Percentiles rank a stretch among this genome's conserved stretches.
phyloP scores from a whole-genome alignment of 1,140 invertebrate species.

The Tribolium castaneum region DNA sequence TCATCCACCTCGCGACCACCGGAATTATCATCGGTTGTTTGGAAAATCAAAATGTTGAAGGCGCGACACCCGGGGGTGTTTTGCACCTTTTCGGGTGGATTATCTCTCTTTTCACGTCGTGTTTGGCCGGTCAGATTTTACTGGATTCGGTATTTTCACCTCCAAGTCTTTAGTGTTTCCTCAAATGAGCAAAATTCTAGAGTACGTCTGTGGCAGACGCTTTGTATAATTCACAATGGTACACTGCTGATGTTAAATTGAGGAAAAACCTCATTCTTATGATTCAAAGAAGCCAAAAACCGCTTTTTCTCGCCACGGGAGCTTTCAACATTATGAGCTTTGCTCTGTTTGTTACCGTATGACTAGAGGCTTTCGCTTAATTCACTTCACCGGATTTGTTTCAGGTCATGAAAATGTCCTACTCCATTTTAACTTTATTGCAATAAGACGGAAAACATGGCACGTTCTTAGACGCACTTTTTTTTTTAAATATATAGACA shows the following conservation, averaged over 20 bases:
- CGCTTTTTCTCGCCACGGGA: not conserved
- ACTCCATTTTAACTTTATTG: constrained; percentile 3
- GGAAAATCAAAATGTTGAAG: constrained; percentile 7
- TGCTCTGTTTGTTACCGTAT: constrained; percentile 7
- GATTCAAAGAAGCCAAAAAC: constrained; percentile 17
- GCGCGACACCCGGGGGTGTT: not conserved
- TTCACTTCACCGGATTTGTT: not conserved
- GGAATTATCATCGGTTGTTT: constrained; percentile 14
- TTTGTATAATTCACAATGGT: constrained; percentile 13
- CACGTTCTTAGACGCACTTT: not conserved
- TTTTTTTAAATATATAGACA: no score
- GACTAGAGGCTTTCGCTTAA: not conserved
- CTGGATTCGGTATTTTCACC: not conserved
- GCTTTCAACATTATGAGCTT: not conserved
- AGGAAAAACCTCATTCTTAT: constrained; percentile 1
- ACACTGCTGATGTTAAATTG: not conserved
- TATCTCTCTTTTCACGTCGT: not conserved
- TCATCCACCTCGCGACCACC: not conserved
- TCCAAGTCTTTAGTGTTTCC: not conserved
- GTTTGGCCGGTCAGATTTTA: constrained; percentile 1
- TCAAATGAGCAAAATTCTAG: not conserved
- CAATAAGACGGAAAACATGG: not conserved
- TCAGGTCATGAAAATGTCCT: constrained; percentile 28
- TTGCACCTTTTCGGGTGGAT: constrained; percentile 15
- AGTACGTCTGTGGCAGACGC: not conserved